A percentile compares a stretch with the other conserved stretches of the same genome.
phyloP scores from a whole-genome alignment of 2,113 vertebrate species.

The Colinus virginianus region DNA sequence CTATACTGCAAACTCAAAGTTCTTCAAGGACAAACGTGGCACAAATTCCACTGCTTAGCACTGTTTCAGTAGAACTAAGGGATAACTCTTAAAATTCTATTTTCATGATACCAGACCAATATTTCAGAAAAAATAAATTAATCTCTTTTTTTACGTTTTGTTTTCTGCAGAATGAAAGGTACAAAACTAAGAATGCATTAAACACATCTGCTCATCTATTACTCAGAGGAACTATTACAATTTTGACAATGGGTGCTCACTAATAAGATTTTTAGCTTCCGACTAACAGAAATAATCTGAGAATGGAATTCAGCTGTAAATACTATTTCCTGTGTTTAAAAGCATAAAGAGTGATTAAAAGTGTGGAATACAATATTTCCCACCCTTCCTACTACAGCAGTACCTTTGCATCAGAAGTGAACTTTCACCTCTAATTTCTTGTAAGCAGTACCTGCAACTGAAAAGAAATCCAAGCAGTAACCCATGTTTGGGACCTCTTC shows the following conservation, averaged over 20 bases:
- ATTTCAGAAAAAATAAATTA: neutral
- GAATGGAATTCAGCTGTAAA: neutral
- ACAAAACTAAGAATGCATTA: neutral
- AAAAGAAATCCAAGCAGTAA: neutral
- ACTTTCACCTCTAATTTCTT: neutral
- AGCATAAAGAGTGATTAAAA: neutral
- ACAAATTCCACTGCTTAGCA: neutral
- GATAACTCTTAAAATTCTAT: neutral
- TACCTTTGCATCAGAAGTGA: neutral
- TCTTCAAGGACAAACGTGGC: neutral
- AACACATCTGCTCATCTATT: neutral
- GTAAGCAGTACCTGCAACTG: neutral
- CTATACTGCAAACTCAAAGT: neutral
- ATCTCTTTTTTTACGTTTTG: neutral
- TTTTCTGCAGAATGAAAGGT: neutral
- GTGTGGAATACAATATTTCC: neutral
- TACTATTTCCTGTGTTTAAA: neutral
- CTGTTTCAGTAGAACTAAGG: neutral
- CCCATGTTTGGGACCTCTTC: neutral
- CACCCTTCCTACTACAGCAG: neutral
- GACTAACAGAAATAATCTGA: neutral
- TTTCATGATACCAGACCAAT: rapidly evolving
- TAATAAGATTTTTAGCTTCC: neutral
- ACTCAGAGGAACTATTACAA: neutral
- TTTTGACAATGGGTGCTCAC: neutral